Evolutionary conservation across 2,797 vertebrate genomes (phyloP), one percentile per base, ranked within the genome.

Genomic region (Periophthalmus magnuspinnatus): DNA sequence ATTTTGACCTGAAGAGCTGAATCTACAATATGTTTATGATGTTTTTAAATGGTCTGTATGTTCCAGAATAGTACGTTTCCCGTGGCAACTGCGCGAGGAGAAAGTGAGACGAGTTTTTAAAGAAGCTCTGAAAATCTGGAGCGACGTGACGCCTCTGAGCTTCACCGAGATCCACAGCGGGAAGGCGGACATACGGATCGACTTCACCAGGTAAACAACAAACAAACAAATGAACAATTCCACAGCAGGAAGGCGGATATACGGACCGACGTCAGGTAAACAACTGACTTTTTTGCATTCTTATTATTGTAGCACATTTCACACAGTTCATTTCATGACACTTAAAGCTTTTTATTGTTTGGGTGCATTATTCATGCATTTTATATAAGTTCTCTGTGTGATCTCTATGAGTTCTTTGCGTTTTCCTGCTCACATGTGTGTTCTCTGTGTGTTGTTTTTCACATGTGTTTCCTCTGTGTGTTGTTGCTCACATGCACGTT

Each of bases 51-150:
- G 0, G 2, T 38, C 10, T 14, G 2, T 6, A 3, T 61, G n/a
- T 22, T 56, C 76, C 84, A 97, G 96, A 91, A 96, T 99, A 62
- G 89, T 95, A 54, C 91, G 95, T 36, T 95, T 95, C 54, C 97
- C 97, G 0, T 95, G 95, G 95, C 96, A 98, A 84, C 93, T 98
- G 68, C 85, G 92, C 1, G 91, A 93, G 79, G 92, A 94, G 17
- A 95, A 95, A 77, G 96, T 97, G 41, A 93, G 91, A 1, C 90
- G 87, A 0, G 94, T 95, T 1, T 88, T 99, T 2, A 88, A 87
- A 41, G 95, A 97, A 28, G 97, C 97, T 2, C 79, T 97, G 58
- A 90, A 87, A 66, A 95, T 97, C 52, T 99, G 97, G 97, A 98
- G 96, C 0, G 93, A 96, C 0, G 94, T 98, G 80, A 97, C 96